Base-by-base conservation (phyloP, 1,140 invertebrate species). In the Calephelis virginiensis region DNA sequence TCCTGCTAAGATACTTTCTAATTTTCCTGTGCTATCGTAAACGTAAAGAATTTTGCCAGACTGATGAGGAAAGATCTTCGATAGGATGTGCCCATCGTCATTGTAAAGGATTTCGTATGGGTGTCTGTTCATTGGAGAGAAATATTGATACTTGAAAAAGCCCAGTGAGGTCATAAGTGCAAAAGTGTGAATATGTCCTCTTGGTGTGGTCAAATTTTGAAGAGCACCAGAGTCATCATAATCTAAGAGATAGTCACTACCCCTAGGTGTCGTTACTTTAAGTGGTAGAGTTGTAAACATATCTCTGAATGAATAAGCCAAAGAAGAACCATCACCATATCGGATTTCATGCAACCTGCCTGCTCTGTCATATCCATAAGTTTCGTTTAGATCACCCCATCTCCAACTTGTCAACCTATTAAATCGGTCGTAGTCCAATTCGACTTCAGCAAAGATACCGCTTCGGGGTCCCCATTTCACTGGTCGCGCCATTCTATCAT, bases 171-270 rank as follows among this genome's bases (percentile, higher is more conserved):
- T 97, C 86, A 98, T 97, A 7, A 98, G 92, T 0, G 96, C 96
- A 85, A 99, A 99, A 0, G 96, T 95, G 78, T 99, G 98, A 61
- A 97, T 97, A 72, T 98, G 97, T 13, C 97, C 97, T 67, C 97
- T 93, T 0, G 98, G 98, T 5, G 97, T 99, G 1, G 97, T 98
- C 9, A 99, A 84, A 5, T 96, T 96, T 77, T 97, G 95, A 5
- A 99, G 92, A 9, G 98, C 97, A 12, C 98, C 97, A 9, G 96
- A 95, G 71, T 97, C 95, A 80, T 99, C 98, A 75, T 98, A 98
- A 77, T 98, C 96, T 6, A 99, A 90, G 0, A 97, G 92, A 88
- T 98, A 99, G 83, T 98, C 97, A 67, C 97, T 97, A 11, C 98
- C 97, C 75, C 97, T 93, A 3, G 97, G 97, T 1, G 98, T 97